These are phyloP conservation scores for Aurelia aurita DNA, from an alignment of 30 jellyfish, hydroid and myxozoan species.

Conservation along the genomic window DNA sequence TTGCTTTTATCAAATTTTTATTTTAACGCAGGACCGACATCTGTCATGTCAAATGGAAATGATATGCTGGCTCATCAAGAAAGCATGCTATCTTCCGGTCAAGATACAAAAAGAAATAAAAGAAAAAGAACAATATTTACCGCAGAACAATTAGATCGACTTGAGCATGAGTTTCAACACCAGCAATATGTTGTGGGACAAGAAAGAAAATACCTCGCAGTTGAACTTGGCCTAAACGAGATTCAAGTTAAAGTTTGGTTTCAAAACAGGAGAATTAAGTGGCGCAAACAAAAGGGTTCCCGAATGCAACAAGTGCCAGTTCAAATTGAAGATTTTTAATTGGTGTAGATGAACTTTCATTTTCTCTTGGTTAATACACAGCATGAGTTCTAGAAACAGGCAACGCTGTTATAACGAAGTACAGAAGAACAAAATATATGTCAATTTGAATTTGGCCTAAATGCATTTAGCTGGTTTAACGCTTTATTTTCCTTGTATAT, in stretches of 20 bases:
- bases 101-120: slow-evolving; percentile 66
- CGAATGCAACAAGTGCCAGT: slow-evolving; percentile 43
- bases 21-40: not conserved
- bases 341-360: too few relatives aligned
- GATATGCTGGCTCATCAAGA: slow-evolving; percentile 15
- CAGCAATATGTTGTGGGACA: slow-evolving; percentile 99
- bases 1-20: not conserved
- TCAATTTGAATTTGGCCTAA: too few relatives aligned
- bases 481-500: too few relatives aligned
- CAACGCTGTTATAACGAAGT: too few relatives aligned
- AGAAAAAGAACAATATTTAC: slow-evolving; percentile 98
- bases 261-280: slow-evolving; percentile 97
- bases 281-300: slow-evolving; percentile 91
- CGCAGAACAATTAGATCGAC: slow-evolving; percentile 94
- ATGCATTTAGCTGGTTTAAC: too few relatives aligned
- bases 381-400: too few relatives aligned
- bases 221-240: slow-evolving; percentile 94
- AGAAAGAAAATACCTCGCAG: slow-evolving; percentile 94
- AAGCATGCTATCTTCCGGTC: slow-evolving; percentile 18
- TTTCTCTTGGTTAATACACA: too few relatives aligned
- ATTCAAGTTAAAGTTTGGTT: slow-evolving; percentile 98
- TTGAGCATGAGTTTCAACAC: slow-evolving; percentile 97
- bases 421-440: too few relatives aligned
- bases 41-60: not conserved
- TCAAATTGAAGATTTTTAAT: slow-evolving; percentile 36